Base-by-base conservation (phyloP, 2,797 vertebrate genomes). In the Etheostoma perlongum region DNA sequence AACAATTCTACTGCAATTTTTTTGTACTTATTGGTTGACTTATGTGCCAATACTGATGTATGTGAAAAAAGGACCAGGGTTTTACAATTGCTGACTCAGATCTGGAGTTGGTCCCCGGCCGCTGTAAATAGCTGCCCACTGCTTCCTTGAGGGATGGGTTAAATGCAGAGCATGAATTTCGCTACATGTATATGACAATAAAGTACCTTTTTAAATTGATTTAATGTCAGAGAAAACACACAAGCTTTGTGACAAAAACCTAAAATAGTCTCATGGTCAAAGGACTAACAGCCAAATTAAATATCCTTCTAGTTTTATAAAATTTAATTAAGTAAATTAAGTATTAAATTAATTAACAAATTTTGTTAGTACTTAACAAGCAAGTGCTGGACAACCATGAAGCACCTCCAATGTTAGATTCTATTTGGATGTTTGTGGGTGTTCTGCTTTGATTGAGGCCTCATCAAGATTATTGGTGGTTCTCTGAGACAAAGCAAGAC, bases 401-500 rank as follows among this genome's bases (percentile, higher is more conserved):
- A 36, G 49, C 49, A 16, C 7, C 19, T 59, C n/a, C 51, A 55
- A 44, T 51, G 60, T 62, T 62, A 33, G n/a, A 58, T 46, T 70
- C 3, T 57, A 72, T 78, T 59, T 76, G 46, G 60, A 76, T 81
- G 75, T 82, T 81, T 82, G 67, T 81, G 67, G 59, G 70, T 80
- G 72, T 83, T 89, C 85, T 89, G 84, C 85, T 88, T 85, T 85
- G 72, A 87, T 79, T 81, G 81, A 88, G 87, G 87, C 77, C 87
- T 91, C 86, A 87, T 90, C 82, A 73, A 81, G 70, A 76, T 83
- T 77, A 78, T 90, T 92, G 87, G 92, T 93, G 92, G 91, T 92
- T 92, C 89, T 90, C 88, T 91, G 90, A 87, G 88, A 91, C 90
- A 85, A 92, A 89, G 89, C 84, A 85, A 91, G 91, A 91, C 91